Base-by-base conservation (phyloP, 2,888 invertebrate genomes). In the Endotricha flammealis region DNA sequence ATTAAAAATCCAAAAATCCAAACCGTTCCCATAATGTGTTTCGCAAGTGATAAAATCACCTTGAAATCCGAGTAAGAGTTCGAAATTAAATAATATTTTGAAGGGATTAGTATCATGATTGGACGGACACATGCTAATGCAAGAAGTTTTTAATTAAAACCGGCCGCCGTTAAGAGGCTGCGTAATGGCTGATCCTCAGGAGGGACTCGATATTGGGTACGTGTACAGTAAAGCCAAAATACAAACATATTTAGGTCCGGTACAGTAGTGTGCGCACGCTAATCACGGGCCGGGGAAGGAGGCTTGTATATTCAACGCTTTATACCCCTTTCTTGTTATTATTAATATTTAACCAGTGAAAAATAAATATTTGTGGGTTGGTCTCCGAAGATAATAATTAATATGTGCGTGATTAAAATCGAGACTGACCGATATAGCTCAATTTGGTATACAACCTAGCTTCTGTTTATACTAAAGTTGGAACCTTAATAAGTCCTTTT, bases 101-200 rank as follows among this genome's bases (percentile, higher is more conserved):
- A 72, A 71, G 68, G 73, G 75, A 76, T 79, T 77, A 77, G 71
- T 64, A 71, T 66, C 70, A 69, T 72, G 71, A 76, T 71, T 70
- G 72, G 72, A 62, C 72, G 70, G 73, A 74, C 76, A 76, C 78
- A 81, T 78, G 83, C 72, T 83, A 83, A 82, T 82, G 82, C 70
- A 82, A 82, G 85, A 85, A 86, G 85, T 85, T 85, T 86, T 86
- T 86, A 86, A 86, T 86, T 86, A 86, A 86, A 86, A 81, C 76
- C 76, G 79, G 69, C 71, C 71, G 74, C 64, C 70, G 83, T 75
- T 82, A 86, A 85, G 85, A 85, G 85, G 82, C 82, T 80, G 73
- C 72, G 78, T 82, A 83, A 83, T 81, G 72, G 81, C 73, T 73
- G 78, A 82, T 81, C 81, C 81, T 75, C 72, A 64, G 67, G 72